phyloP scores from a whole-genome alignment of 2,888 invertebrate genomes.

The Chesias legatella region DNA sequence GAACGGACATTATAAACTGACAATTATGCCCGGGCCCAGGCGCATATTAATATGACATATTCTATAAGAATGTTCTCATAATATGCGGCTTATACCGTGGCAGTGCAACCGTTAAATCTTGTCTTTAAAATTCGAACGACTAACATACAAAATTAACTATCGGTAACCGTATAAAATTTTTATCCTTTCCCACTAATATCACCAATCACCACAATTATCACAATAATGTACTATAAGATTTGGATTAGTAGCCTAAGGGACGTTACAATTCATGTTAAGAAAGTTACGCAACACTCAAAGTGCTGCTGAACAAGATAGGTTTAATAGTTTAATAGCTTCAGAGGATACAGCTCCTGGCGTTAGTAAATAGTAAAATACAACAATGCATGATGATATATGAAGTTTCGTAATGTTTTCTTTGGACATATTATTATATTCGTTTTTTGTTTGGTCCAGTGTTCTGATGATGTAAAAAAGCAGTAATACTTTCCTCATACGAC shows the following conservation, averaged over 20 bases:
- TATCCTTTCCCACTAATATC: constrained; percentile 54
- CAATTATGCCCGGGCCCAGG: too few relatives aligned
- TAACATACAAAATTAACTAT: constrained; percentile 29
- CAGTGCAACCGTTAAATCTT: too few relatives aligned
- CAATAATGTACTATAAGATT: constrained; percentile 31
- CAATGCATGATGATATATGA: too few relatives aligned
- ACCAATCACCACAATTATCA: constrained; percentile 57
- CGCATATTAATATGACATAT: too few relatives aligned
- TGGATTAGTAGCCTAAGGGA: constrained; percentile 20
- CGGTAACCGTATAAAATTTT: constrained; percentile 37
- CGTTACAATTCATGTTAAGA: neutral
- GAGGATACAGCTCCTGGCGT: neutral
- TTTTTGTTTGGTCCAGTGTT: too few relatives aligned
- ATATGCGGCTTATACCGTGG: too few relatives aligned
- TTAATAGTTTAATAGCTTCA: constrained; percentile 3
- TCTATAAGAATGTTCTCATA: too few relatives aligned
- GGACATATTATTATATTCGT: too few relatives aligned
- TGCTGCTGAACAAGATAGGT: constrained; percentile 2
- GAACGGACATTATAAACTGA: too few relatives aligned
- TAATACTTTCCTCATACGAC: neutral
- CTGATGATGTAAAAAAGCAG: too few relatives aligned
- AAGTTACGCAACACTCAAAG: constrained; percentile 9
- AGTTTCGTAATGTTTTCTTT: too few relatives aligned
- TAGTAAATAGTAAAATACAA: neutral
- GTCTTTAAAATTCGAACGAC: constrained; percentile 30